Conservation (phyloP, 2,797 vertebrate genomes). For the Diplodus puntazzo region DNA sequence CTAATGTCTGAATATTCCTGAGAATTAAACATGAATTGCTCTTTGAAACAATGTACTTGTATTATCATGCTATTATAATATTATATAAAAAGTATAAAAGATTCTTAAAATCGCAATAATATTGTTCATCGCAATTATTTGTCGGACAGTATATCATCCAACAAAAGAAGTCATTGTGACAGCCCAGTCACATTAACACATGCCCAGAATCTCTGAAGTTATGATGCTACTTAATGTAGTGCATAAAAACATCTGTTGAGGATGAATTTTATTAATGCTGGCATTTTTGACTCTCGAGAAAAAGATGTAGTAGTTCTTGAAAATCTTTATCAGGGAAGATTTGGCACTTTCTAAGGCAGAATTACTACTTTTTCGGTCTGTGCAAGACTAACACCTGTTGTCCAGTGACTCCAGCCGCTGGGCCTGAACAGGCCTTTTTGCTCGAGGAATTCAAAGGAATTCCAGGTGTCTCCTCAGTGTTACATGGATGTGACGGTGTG, state of each 20-base stretch:
- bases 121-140: too few relatives aligned
- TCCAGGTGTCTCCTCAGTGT: constrained; percentile 46
- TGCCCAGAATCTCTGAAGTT: background rate
- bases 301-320: background rate
- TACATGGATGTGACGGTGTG: constrained; percentile 30
- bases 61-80: too few relatives aligned
- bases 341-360: background rate
- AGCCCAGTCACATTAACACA: background rate
- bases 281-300: background rate
- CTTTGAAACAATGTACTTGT: too few relatives aligned
- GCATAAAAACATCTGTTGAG: too few relatives aligned
- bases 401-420: constrained; percentile 5
- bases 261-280: background rate
- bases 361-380: background rate
- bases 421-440: constrained; percentile 33
- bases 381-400: constrained; percentile 35
- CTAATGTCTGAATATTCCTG: too few relatives aligned
- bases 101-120: too few relatives aligned
- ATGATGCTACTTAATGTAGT: background rate
- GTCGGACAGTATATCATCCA: too few relatives aligned
- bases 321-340: background rate
- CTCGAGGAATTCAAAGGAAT: constrained; percentile 28
- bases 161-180: too few relatives aligned
- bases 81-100: too few relatives aligned
- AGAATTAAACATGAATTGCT: too few relatives aligned